Base-by-base conservation (phyloP, 1,140 invertebrate genomes). In the Orchestia grillus region DNA sequence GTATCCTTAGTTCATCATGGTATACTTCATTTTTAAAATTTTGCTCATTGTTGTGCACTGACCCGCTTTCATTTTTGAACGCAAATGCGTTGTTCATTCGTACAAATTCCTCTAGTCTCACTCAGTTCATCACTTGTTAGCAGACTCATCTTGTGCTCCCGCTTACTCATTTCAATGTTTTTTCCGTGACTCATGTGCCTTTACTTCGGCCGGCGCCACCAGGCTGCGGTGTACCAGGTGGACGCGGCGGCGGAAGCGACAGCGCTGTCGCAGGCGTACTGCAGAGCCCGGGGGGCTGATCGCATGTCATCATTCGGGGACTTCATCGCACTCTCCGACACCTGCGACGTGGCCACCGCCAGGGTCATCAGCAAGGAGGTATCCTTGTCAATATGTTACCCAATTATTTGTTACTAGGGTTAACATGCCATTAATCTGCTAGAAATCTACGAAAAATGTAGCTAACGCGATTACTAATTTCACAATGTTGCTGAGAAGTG, bases 251-350 rank as follows among this genome's bases (percentile, higher is more conserved):
- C 97, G 0, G 97, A 98, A 44, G 97, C 99, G 92, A 98, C 99
- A 11, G 99, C 99, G 0, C 97, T 99, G n/a, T 99, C 99, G 0
- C 98, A 98, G 28, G 99, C 99, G 0, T 99, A 99, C 98, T 99
- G 99, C 0, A 98, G 99, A 96, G 99, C 99, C 0, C 98, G 99
- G 97, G 99, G 99, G 62, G 99, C 99, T 41, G 99, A 99, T 97
- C 98, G 99, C 96, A 99, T 99, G 99, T 99, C 99, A 11, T 99
- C 99, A 28, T 99, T 99, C 97, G 99, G 99, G 0, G 99, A 99
- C 97, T 99, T 99, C 97, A 98, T 99, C 87, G 99, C 99, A 28
- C 97, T 99, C 0, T 99, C 99, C 0, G 99, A 99, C 97, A 97
- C 97, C 1, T 99, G 99, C 97, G 99, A 99, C 97, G 98, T 98